Conservation (phyloP, 2,797 vertebrate genomes). For the Steatocranus sp. region DNA sequence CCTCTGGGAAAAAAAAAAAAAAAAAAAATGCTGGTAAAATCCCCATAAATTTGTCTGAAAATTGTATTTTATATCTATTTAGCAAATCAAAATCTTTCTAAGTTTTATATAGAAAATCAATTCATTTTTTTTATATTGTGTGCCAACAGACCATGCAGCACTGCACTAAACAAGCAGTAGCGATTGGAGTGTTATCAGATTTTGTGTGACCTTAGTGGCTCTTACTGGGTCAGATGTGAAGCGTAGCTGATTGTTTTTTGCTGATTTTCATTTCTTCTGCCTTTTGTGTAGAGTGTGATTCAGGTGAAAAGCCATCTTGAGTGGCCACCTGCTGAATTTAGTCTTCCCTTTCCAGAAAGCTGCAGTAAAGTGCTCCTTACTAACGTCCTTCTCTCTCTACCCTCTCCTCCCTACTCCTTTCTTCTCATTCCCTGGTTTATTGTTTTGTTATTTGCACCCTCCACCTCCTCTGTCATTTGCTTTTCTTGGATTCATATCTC, state of each 20-base stretch:
- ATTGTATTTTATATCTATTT: not conserved
- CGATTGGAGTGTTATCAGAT: constrained; percentile 26
- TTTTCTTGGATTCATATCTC: not conserved
- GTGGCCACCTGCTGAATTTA: constrained; percentile 44
- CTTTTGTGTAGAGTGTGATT: constrained; percentile 6
- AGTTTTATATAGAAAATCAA: not conserved
- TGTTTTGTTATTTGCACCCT: not conserved
- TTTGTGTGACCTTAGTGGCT: constrained; percentile 20
- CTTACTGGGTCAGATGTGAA: constrained; percentile 12
- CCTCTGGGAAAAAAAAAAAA: not conserved
- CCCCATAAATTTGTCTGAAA: not conserved
- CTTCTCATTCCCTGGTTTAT: not conserved
- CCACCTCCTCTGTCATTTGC: not conserved
- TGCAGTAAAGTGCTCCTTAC: constrained; percentile 5
- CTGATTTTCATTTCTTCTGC: constrained; percentile 11
- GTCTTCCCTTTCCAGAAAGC: constrained; percentile 22
- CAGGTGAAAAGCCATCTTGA: constrained; percentile 30
- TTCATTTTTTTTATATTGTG: not conserved
- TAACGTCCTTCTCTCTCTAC: not conserved
- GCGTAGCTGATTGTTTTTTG: constrained; percentile 34
- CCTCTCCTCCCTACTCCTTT: not conserved
- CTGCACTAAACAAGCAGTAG: constrained; percentile 5
- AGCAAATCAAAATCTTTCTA: not conserved
- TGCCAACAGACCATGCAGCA: not conserved
- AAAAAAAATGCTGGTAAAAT: not conserved